Evolutionary conservation across 2,797 vertebrate species (phyloP).

Genomic region (Triplophysa yarkandensis): DNA sequence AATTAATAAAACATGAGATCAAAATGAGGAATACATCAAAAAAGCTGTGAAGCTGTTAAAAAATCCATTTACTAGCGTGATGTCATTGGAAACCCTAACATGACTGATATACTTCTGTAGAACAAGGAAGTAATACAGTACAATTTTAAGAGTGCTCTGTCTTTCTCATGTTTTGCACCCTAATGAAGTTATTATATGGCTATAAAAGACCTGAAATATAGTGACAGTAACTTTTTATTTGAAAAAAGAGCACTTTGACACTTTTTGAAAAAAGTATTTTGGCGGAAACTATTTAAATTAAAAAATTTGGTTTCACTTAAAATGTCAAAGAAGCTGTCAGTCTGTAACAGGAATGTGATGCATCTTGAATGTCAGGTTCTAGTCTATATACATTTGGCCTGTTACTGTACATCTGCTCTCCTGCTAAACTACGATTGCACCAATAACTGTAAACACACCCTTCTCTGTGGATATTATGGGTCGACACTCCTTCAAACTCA

Average conservation of each 20-base stretch:
- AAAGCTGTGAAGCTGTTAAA: too few species aligned
- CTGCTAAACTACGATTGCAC: background rate
- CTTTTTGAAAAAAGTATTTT: background rate
- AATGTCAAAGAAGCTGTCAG: background rate
- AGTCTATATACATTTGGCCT: background rate
- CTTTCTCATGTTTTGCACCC: background rate
- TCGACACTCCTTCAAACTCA: background rate
- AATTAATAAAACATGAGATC: background rate
- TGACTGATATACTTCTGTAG: background rate
- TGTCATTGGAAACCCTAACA: background rate
- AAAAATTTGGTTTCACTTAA: constrained; percentile 17
- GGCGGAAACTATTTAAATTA: background rate
- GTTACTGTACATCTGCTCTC: background rate
- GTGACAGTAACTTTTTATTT: background rate
- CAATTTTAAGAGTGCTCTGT: background rate
- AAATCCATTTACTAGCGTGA: background rate
- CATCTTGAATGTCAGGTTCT: background rate
- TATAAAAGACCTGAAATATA: background rate
- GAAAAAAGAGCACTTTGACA: background rate
- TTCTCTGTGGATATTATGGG: background rate
- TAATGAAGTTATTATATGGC: background rate
- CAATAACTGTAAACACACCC: background rate
- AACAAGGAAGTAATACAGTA: background rate
- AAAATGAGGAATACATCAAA: background rate
- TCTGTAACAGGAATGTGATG: background rate